Percentiles rank a stretch among this genome's conserved stretches.
These are phyloP conservation scores for Notoglanidium macrostoma DNA, from an alignment of 2,797 vertebrate genomes.

Conservation along the genomic window DNA sequence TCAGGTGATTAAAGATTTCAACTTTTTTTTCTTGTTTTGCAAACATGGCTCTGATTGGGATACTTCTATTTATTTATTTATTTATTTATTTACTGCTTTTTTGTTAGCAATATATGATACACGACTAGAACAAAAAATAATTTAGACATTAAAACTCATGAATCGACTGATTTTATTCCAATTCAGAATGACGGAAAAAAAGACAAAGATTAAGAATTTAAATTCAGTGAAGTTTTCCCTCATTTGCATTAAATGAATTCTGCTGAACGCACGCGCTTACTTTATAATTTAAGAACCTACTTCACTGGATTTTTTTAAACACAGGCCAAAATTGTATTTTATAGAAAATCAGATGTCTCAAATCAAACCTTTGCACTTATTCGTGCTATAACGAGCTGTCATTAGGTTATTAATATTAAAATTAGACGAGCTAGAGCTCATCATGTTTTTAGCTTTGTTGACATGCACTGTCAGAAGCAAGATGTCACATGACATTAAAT, in stretches of 20 bases:
- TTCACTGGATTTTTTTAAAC: neutral
- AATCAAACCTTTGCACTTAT: neutral
- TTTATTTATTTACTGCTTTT: neutral
- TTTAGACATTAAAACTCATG: neutral
- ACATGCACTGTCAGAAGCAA: neutral
- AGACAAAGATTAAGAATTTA: neutral
- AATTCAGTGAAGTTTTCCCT: neutral
- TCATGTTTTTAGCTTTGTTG: neutral
- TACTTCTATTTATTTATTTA: neutral
- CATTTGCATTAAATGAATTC: neutral
- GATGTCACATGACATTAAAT: constrained; percentile 9
- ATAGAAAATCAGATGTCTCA: too few species aligned
- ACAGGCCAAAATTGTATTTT: too few species aligned
- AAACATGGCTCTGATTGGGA: neutral
- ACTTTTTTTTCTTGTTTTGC: neutral
- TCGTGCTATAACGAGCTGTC: neutral
- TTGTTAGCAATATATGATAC: neutral
- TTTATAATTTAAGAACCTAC: neutral
- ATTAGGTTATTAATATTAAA: neutral
- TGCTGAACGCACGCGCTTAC: neutral
- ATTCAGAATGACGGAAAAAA: neutral
- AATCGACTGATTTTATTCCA: neutral
- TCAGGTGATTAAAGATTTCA: neutral
- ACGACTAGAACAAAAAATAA: neutral
- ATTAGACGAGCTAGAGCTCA: neutral